phyloP scores from a whole-genome alignment of 2,797 vertebrate genomes.

The Semaprochilodus insignis region DNA sequence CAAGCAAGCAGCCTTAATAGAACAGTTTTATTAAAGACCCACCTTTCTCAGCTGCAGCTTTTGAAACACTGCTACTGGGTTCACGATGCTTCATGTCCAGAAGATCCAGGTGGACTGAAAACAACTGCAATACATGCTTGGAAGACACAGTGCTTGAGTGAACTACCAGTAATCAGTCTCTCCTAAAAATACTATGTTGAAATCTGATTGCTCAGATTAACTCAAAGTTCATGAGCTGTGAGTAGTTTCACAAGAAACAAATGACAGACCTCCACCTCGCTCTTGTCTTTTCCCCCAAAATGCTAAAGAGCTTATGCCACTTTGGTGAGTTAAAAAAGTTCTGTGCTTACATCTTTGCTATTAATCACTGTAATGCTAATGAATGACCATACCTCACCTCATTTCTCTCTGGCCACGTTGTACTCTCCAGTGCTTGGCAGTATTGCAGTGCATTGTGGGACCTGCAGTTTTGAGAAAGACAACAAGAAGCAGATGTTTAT shows the following conservation, averaged over 20 bases:
- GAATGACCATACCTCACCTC: conserved; percentile 12
- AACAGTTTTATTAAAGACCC: too few species aligned
- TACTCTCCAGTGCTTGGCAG: neutral
- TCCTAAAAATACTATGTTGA: neutral
- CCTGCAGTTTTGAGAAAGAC: conserved; percentile 7
- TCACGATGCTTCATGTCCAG: neutral
- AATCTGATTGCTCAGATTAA: neutral
- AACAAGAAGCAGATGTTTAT: neutral
- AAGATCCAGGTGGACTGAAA: neutral
- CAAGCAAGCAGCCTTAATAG: too few species aligned
- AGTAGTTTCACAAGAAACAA: neutral
- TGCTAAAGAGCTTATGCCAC: too few species aligned
- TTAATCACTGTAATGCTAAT: conserved; percentile 1
- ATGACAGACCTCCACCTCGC: neutral
- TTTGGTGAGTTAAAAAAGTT: neutral
- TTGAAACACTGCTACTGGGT: neutral
- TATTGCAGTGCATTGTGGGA: neutral
- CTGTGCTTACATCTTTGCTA: neutral
- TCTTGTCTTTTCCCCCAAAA: neutral
- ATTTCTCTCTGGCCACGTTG: conserved; percentile 15
- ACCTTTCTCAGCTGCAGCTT: neutral
- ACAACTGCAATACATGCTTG: too few species aligned
- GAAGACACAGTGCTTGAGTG: neutral
- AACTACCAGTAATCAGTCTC: neutral
- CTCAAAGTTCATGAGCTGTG: neutral